Conservation (phyloP, 2,888 invertebrate genomes). For the Lasioglossum zephyrum region DNA sequence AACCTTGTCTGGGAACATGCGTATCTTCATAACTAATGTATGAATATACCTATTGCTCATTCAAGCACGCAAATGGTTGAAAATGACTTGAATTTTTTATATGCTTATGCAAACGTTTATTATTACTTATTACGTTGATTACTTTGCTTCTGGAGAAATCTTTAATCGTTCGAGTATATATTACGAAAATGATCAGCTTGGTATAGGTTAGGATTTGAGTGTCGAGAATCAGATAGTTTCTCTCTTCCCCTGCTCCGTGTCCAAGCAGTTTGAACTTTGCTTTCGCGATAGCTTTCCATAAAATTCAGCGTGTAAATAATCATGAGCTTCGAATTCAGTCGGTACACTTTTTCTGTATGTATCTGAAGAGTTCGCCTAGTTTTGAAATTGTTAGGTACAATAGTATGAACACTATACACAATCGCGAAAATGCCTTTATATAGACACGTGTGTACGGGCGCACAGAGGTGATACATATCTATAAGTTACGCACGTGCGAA, state of each 20-base stretch:
- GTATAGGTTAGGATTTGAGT: conserved; percentile 43
- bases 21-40: not conserved
- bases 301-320: conserved; percentile 22
- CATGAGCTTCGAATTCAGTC: conserved; percentile 13
- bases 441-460: conserved; percentile 29
- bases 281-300: conserved; percentile 31
- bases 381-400: conserved; percentile 26
- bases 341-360: not conserved
- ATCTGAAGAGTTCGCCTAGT: not conserved
- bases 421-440: conserved; percentile 36
- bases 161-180: not conserved
- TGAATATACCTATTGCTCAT: not conserved
- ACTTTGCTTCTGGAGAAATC: no score
- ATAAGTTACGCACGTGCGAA: conserved; percentile 41
- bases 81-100: not conserved
- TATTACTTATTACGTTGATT: not conserved
- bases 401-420: conserved; percentile 10
- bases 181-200: not conserved
- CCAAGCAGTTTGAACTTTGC: conserved; percentile 38
- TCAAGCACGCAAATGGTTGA: not conserved
- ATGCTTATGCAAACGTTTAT: not conserved
- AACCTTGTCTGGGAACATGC: conserved; percentile 5
- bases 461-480: conserved; percentile 33
- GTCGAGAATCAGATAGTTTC: conserved; percentile 23
- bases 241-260: not conserved